Conservation (phyloP, 2,797 vertebrate species). For the Cyclopterus lumpus region DNA sequence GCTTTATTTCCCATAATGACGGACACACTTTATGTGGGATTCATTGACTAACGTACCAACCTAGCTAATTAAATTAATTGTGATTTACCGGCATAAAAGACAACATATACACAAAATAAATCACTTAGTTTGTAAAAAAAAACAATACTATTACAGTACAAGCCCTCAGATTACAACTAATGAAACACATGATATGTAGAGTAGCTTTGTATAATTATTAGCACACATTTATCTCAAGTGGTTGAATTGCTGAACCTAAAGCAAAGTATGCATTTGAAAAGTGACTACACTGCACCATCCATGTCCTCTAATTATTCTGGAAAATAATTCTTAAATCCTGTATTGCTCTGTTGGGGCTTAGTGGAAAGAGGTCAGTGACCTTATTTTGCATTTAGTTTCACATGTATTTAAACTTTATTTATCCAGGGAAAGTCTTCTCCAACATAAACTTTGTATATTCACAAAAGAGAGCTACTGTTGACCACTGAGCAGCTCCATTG, state of each 20-base stretch:
- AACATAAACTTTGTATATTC: conserved; percentile 7
- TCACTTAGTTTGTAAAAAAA: background rate
- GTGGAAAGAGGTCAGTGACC: conserved; percentile 48
- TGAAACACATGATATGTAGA: background rate
- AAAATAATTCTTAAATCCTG: conserved; percentile 10
- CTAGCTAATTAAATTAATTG: background rate
- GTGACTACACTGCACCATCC: conserved; percentile 3
- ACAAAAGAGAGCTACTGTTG: conserved; percentile 29
- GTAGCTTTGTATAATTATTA: background rate
- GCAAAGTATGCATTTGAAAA: background rate
- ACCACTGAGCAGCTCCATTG: conserved; percentile 29
- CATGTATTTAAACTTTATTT: conserved; percentile 33
- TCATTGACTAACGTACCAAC: background rate
- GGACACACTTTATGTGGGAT: background rate
- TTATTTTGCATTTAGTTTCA: conserved; percentile 40
- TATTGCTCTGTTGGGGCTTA: conserved; percentile 13
- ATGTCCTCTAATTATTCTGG: conserved; percentile 29
- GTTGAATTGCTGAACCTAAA: background rate
- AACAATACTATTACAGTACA: background rate
- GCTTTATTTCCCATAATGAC: background rate
- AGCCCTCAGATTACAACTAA: background rate
- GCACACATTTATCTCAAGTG: background rate
- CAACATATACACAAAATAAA: too few relatives aligned
- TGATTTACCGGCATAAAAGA: background rate
- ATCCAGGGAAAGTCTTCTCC: conserved; percentile 16